Conservation (phyloP, 2,888 invertebrate genomes). For the Troides helena region DNA sequence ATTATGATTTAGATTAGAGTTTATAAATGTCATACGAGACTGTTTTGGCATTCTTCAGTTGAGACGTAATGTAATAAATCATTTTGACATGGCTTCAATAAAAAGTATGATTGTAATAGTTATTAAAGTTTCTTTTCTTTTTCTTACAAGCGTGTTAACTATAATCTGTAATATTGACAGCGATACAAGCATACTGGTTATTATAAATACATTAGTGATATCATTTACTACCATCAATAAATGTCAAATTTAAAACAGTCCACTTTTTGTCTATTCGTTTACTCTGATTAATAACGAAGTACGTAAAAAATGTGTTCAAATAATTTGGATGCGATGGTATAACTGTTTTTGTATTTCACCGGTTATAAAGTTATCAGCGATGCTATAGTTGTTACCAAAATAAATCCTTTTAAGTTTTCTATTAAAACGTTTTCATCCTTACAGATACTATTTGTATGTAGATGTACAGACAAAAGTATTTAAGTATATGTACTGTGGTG, state of each 20-base stretch:
- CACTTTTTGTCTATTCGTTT: slow-evolving; percentile 9
- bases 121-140: slow-evolving; percentile 8
- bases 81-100: slow-evolving; percentile 15
- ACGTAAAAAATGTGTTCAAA: not conserved
- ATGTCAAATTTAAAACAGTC: slow-evolving; percentile 8
- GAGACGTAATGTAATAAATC: slow-evolving; percentile 15
- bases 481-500: no score
- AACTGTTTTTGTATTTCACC: no score
- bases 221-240: slow-evolving; percentile 11
- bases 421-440: no score
- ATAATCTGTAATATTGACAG: slow-evolving; percentile 5
- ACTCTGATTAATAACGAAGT: not conserved
- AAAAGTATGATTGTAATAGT: not conserved
- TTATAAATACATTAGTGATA: not conserved
- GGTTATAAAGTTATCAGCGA: not conserved
- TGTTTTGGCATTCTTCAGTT: slow-evolving; percentile 17
- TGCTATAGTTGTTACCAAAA: not conserved
- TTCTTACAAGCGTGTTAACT: not conserved
- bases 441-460: no score
- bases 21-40: slow-evolving; percentile 14
- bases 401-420: not conserved
- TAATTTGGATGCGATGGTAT: no score
- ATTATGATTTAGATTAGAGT: slow-evolving; percentile 19
- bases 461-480: no score
- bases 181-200: not conserved